Evolutionary conservation across 2,113 vertebrate species (phyloP).

Genomic region (Apus apus): DNA sequence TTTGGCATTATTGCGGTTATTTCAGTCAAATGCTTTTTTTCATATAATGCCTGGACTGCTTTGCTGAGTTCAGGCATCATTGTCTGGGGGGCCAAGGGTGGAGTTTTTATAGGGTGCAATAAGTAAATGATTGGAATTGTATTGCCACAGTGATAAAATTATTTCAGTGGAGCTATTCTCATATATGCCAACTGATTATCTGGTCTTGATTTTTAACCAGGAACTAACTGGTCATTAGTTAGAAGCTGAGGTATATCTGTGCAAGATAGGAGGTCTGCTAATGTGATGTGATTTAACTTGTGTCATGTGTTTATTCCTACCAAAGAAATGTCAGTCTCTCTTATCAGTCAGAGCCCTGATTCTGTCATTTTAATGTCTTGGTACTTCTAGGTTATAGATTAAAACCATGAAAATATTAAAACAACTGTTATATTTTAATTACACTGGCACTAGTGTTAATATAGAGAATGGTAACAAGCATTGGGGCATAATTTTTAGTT

Average conservation of each 20-base stretch:
- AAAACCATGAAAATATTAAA: neutral
- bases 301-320: neutral
- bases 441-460: neutral
- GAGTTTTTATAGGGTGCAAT: neutral
- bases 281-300: neutral
- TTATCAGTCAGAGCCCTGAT: neutral
- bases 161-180: neutral
- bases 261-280: neutral
- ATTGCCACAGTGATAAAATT: neutral
- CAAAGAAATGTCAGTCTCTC: neutral
- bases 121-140: neutral
- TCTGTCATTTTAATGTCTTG: neutral
- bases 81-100: neutral
- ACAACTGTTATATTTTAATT: neutral
- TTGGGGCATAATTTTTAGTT: neutral
- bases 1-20: neutral
- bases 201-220: constrained; percentile 27
- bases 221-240: neutral
- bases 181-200: neutral
- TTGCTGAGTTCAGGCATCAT: neutral
- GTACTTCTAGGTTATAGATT: neutral
- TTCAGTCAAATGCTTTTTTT: neutral
- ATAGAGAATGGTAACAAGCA: neutral
- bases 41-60: neutral
- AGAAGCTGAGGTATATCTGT: neutral